A percentile compares a stretch with the other conserved stretches of the same genome.
Evolutionary conservation across 2,797 vertebrate species (phyloP).

Genomic region (Gallinago solitaria): DNA sequence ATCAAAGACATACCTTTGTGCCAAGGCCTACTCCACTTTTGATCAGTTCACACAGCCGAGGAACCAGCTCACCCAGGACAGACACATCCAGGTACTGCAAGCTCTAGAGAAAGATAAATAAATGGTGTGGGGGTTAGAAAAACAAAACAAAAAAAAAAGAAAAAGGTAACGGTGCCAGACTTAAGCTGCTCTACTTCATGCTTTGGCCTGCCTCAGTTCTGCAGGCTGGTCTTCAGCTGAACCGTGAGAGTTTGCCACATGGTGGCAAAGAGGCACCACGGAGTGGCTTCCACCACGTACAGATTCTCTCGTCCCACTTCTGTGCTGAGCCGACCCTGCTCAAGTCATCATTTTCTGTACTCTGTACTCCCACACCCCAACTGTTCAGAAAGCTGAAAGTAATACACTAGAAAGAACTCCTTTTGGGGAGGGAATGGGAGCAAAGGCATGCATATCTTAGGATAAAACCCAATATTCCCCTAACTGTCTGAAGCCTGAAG

Average conservation of each 20-base stretch:
- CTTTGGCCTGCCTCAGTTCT: background rate
- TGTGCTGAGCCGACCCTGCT: background rate
- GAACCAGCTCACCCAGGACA: conserved; percentile 91
- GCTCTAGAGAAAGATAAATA: conserved; percentile 80
- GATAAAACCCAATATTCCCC: background rate
- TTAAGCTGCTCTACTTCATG: background rate
- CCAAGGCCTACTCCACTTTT: conserved; percentile 95
- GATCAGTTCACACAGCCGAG: conserved; percentile 92
- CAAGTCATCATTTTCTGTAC: background rate
- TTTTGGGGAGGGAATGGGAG: background rate
- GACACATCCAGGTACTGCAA: conserved; percentile 94
- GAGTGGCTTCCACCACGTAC: background rate
- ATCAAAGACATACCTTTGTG: conserved; percentile 86
- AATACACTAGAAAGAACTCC: background rate
- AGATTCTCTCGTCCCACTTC: background rate
- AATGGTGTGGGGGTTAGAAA: background rate
- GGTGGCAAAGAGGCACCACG: background rate
- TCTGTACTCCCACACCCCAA: background rate
- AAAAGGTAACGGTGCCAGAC: background rate
- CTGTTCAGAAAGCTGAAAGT: background rate
- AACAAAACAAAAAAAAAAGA: background rate
- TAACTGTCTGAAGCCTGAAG: background rate
- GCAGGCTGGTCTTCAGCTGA: background rate
- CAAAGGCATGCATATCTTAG: background rate
- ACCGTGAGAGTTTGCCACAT: background rate